A percentile compares a stretch with the other conserved stretches of the same genome.
phyloP scores from a whole-genome alignment of 2,797 vertebrate species.

The Dallia pectoralis region DNA sequence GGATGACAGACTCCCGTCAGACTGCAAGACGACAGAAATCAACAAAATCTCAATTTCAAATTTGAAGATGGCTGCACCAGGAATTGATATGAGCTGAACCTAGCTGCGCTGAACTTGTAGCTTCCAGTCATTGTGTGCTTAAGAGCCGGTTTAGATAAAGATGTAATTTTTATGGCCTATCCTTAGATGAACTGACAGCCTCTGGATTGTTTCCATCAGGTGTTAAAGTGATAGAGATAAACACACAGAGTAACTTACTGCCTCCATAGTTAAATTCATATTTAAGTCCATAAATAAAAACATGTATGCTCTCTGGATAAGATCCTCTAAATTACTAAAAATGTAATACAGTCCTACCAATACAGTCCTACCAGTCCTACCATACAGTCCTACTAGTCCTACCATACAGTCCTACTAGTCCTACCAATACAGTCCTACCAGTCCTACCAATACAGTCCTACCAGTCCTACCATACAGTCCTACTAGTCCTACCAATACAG shows the following conservation, averaged over 20 bases:
- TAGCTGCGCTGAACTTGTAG: conserved; percentile 56
- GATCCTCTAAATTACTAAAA: no score
- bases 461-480: no score
- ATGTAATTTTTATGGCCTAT: conserved; percentile 63
- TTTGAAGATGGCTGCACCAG: not conserved
- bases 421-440: no score
- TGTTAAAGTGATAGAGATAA: conserved; percentile 17
- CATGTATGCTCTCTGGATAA: no score
- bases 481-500: no score
- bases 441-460: no score
- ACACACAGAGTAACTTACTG: conserved; percentile 38
- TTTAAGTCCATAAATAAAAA: not conserved
- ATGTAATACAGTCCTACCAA: no score
- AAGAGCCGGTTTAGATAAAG: conserved; percentile 61
- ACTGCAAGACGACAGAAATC: not conserved
- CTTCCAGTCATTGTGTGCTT: conserved; percentile 31
- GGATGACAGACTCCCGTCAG: no score
- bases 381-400: no score
- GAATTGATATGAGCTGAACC: conserved; percentile 29
- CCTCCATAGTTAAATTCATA: not conserved
- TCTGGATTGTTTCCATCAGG: conserved; percentile 34
- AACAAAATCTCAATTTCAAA: not conserved
- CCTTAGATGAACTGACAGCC: conserved; percentile 46
- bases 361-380: no score
- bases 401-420: no score